Evolutionary conservation across 2,888 invertebrate genomes (phyloP), one percentile per base, ranked within the genome.

Genomic region (Dusona sp.): DNA sequence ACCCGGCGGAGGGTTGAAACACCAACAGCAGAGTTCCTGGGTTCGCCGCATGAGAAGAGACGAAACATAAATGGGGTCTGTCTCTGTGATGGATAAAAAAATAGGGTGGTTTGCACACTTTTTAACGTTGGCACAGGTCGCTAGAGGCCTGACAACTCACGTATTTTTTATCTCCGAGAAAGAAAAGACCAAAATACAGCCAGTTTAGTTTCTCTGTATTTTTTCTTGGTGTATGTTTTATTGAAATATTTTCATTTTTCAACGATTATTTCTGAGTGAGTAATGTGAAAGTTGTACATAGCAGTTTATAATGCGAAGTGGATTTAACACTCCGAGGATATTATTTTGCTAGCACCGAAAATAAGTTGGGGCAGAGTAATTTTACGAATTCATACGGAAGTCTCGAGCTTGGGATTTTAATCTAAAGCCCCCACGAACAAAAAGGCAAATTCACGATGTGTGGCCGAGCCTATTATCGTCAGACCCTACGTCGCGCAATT

Each of bases 101-200:
- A 92, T 92, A 92, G 90, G 90, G 89, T 89, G 91, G 91, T 92
- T 92, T 91, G 92, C 92, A 92, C 93, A 93, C 93, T 92, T 93
- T 93, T 93, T 91, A 42, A 75, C 61, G 42, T 61, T 42, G 25
- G 61, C 25, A 42, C 42, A 42, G 19, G 64, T 45, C 25, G 74
- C 45, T 72, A 82, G 85, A 84, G 74, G 68, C 84, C 80, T 79
- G 75, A 84, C 83, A 87, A 88, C 85, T 85, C 87, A 81, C 83
- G 83, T 83, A 81, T 81, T 77, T 84, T 87, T 87, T 81, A 80
- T 45, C 19, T 4, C 29, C 29, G 45, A 64, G 33, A 75, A 57
- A n/a, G n/a, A 33, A 64, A 64, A 61, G 64, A 61, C 16, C 29
- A 22, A 75, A 25, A 22, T 22, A n/a, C 19, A 22, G 16, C n/a